Conservation (phyloP, 37 sponge, comb jelly and placozoan species). For the Oopsacas minuta region DNA sequence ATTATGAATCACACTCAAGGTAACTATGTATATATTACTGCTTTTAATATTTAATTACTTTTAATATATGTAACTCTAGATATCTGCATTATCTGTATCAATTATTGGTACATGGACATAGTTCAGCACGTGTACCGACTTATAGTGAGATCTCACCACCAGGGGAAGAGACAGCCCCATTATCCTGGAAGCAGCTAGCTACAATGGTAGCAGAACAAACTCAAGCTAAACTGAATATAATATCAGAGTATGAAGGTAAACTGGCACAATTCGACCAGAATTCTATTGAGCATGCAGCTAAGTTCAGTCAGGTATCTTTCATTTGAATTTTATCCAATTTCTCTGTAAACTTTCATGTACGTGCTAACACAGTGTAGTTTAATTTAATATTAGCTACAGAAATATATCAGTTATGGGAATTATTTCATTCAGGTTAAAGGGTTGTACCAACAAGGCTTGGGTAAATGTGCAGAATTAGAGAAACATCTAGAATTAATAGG, state of each 20-base stretch:
- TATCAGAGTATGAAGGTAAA: not conserved
- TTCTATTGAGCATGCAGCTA: not conserved
- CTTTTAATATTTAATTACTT: not conserved
- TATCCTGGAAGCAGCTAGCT: not conserved
- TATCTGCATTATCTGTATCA: not conserved
- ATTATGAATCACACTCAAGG: not conserved
- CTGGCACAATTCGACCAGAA: not conserved
- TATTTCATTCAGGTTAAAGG: not conserved
- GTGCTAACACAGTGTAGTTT: not conserved
- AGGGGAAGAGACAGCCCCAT: not conserved
- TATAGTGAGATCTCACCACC: not conserved
- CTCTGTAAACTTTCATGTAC: not conserved
- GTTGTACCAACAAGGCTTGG: not conserved
- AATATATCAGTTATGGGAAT: too few species aligned
- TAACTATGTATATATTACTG: not conserved
- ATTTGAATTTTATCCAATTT: not conserved
- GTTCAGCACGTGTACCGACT: not conserved
- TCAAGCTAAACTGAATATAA: conserved; percentile 7
- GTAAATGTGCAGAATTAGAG: not conserved
- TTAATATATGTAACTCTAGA: not conserved
- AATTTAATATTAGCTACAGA: not conserved
- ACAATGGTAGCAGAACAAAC: not conserved
- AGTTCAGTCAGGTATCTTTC: not conserved
- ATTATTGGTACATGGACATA: not conserved
- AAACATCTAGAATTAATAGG: not conserved